A percentile compares a stretch with the other conserved stretches of the same genome.
phyloP scores from a whole-genome alignment of 2,888 invertebrate genomes.

The Carterocephalus palaemon region DNA sequence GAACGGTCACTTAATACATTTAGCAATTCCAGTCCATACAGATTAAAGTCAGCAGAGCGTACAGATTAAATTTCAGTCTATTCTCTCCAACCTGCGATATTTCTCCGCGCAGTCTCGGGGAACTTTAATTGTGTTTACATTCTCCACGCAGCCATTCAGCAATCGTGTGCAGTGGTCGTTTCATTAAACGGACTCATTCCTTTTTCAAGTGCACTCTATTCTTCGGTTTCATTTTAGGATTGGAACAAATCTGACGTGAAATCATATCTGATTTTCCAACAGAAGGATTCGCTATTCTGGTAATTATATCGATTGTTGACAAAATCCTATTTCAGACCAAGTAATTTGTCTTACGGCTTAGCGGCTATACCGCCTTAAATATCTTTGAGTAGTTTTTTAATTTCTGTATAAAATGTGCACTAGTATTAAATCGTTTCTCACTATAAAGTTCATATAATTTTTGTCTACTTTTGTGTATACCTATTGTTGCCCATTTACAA shows the following conservation, averaged over 20 bases:
- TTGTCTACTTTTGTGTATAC: neutral
- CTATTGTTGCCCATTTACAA: neutral
- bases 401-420: neutral
- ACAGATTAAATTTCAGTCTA: neutral
- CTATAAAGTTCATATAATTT: neutral
- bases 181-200: slow-evolving; percentile 23
- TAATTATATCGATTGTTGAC: too few species aligned
- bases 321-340: too few species aligned
- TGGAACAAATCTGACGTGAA: too few species aligned
- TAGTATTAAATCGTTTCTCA: neutral
- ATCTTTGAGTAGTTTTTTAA: neutral
- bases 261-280: too few species aligned
- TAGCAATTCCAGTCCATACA: too few species aligned
- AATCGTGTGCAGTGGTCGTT: slow-evolving; percentile 43
- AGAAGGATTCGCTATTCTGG: too few species aligned
- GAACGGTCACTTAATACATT: too few species aligned
- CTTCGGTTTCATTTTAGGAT: too few species aligned
- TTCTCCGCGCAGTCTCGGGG: neutral
- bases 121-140: slow-evolving; percentile 67
- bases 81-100: neutral
- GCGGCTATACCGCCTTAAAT: too few species aligned
- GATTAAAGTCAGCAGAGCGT: too few species aligned
- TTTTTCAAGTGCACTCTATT: too few species aligned
- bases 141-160: slow-evolving; percentile 48
- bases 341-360: too few species aligned